Evolutionary conservation across 2,113 vertebrate genomes (phyloP), one percentile per base, ranked within the genome.

Genomic region (Aramus guarauna): DNA sequence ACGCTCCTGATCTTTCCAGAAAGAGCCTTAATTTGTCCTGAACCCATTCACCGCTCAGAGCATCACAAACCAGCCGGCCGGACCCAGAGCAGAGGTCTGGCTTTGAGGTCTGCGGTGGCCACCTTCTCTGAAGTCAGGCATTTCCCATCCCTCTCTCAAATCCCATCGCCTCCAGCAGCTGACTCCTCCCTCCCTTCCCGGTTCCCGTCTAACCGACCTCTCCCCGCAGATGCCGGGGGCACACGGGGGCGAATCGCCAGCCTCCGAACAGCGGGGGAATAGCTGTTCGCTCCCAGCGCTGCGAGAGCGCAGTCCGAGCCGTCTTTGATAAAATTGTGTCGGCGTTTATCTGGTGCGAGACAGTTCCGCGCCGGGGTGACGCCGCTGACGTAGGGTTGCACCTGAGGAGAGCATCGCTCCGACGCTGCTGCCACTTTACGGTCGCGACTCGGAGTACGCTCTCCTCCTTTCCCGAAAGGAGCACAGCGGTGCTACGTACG

Each of bases 401-500:
- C 19, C 50, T 2, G 47, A 34, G 50, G 50, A 83, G 58, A 59
- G 16, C 64, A 37, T 62, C 30, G 1, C 52, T 29, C 59, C 21
- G 9, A 3, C 0, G 3, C 37, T 24, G 55, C 59, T 50, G 47
- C 55, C 20, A 1, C 45, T 55, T 37, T 9, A 7, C 2, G 55
- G 48, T 15, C 39, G 45, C 30, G 47, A 1, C 50, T 27, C 29
- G 48, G 26, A n/a, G n/a, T 10, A 11, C 64, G 1, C 21, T 27
- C 8, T 37, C 45, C 55, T 47, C 4, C 36, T 26, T 4, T 8
- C 34, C 55, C 6, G 7, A 6, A 11, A 5, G 1, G 47, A 55
- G n/a, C 43, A 10, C 41, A 12, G 41, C 15, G 1, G 4, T 59
- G 43, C 45, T 20, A 3, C 10, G 1, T 2, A 1, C 0, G 3